Evolutionary conservation across 2,888 invertebrate genomes (phyloP).

Genomic region (Sinhomidia bicolor): DNA sequence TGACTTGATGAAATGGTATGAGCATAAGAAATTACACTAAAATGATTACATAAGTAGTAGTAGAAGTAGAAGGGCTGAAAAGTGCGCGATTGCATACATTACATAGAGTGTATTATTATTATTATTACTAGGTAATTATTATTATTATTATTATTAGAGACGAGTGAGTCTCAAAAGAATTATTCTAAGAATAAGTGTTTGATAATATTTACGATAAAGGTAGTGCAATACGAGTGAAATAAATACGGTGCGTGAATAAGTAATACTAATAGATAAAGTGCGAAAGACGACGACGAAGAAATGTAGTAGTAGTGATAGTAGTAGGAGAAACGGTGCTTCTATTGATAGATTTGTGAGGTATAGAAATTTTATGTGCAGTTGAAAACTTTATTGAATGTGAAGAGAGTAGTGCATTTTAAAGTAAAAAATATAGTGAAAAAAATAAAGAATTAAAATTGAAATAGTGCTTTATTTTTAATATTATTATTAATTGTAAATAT

Average conservation of each 20-base stretch:
- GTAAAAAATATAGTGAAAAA: background rate
- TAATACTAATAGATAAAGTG: background rate
- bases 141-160: no score
- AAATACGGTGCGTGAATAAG: background rate
- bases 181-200: background rate
- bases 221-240: background rate
- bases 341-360: background rate
- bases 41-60: background rate
- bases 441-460: background rate
- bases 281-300: background rate
- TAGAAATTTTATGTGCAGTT: no score
- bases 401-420: background rate
- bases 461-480: slow-evolving; percentile 15
- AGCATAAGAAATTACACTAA: background rate
- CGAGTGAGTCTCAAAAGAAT: no score
- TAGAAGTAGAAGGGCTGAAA: no score
- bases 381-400: background rate
- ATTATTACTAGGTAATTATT: no score
- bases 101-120: background rate
- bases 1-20: background rate
- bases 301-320: background rate
- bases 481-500: background rate
- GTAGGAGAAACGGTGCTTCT: background rate
- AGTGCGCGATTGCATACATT: no score
- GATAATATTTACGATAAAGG: background rate